phyloP scores from a whole-genome alignment of 2,797 vertebrate genomes.

The Crocidura indochinensis region DNA sequence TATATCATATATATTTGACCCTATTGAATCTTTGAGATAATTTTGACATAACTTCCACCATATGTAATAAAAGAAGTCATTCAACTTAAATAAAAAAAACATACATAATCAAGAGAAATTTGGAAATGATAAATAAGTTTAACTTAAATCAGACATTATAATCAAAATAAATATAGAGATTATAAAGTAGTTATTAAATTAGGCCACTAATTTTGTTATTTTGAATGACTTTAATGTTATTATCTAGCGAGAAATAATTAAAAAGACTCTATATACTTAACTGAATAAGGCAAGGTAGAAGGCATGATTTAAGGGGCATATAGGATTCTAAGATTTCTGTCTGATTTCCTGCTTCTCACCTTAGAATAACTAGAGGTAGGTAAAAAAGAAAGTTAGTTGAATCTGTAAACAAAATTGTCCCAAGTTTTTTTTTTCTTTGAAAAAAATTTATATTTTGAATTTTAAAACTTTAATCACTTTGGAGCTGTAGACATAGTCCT shows the following conservation, averaged over 20 bases:
- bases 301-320: background rate
- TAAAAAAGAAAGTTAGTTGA: background rate
- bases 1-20: background rate
- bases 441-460: constrained; percentile 22
- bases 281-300: background rate
- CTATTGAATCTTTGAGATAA: background rate
- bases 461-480: background rate
- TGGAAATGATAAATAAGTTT: background rate
- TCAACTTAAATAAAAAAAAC: background rate
- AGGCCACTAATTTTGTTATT: background rate
- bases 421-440: background rate
- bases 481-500: no score
- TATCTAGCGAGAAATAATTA: background rate
- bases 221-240: background rate
- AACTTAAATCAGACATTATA: background rate
- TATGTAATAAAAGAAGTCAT: background rate
- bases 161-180: background rate
- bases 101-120: background rate
- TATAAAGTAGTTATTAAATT: background rate
- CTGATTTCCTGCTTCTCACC: background rate
- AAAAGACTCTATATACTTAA: background rate
- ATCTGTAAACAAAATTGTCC: background rate
- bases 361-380: background rate
- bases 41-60: background rate
- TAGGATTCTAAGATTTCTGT: background rate